These are phyloP conservation scores for Heterotilapia buettikoferi DNA, from an alignment of 2,113 vertebrate species.

Conservation along the genomic window DNA sequence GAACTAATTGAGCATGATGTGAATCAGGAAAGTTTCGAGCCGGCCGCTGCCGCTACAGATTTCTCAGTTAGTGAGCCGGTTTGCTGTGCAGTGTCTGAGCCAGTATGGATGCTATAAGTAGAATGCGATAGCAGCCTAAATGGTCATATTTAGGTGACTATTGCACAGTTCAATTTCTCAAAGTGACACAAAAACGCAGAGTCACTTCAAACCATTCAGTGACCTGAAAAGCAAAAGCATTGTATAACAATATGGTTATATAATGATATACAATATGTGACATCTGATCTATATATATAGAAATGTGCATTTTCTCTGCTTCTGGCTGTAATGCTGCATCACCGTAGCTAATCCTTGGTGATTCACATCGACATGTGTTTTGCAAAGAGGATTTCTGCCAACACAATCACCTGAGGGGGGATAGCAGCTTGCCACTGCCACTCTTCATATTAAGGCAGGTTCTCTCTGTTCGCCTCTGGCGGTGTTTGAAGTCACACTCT, in stretches of 20 bases:
- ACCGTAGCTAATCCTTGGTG: conserved; percentile 15
- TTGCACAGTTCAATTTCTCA: not conserved
- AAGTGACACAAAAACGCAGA: conserved; percentile 30
- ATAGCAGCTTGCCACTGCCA: not conserved
- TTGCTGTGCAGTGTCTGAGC: not conserved
- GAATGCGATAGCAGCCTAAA: not conserved
- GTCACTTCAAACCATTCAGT: conserved; percentile 37
- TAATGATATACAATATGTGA: conserved; percentile 46
- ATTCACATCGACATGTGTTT: conserved; percentile 1
- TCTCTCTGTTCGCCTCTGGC: not conserved
- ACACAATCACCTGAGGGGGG: conserved; percentile 4
- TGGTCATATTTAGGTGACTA: not conserved
- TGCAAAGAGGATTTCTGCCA: conserved; percentile 20
- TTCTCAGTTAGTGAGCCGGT: not conserved
- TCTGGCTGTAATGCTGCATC: conserved; percentile 22
- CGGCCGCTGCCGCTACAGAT: conserved; percentile 23
- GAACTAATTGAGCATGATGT: conserved; percentile 68
- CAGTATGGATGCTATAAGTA: not conserved
- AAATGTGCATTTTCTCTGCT: conserved; percentile 11
- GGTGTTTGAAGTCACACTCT: conserved; percentile 18
- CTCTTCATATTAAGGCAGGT: not conserved
- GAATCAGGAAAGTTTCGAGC: conserved; percentile 62
- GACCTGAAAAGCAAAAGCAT: conserved; percentile 52
- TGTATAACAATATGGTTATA: conserved; percentile 56
- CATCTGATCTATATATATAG: conserved; percentile 12